Evolutionary conservation across 2,888 invertebrate species (phyloP).

Genomic region (Spisula subtruncata): DNA sequence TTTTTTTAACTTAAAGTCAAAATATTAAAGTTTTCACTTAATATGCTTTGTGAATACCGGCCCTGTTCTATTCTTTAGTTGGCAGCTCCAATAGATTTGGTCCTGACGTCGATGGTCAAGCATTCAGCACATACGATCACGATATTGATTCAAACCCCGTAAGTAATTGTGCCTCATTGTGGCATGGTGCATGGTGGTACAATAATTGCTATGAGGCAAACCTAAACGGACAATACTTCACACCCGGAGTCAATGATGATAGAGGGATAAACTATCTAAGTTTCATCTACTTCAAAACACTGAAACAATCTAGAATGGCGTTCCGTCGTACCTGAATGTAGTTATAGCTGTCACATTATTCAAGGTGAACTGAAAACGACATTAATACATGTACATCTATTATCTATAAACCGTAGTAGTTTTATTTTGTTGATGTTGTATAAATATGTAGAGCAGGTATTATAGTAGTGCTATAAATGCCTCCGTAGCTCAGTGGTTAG

Average conservation of each 20-base stretch:
- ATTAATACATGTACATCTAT: neutral
- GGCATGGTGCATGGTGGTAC: neutral
- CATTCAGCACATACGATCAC: neutral
- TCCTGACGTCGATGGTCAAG: neutral
- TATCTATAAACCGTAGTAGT: too few relatives aligned
- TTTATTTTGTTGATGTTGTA: too few relatives aligned
- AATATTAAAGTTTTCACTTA: too few relatives aligned
- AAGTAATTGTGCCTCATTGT: neutral
- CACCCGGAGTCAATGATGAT: neutral
- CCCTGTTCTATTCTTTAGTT: neutral
- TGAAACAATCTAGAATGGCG: neutral
- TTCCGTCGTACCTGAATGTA: neutral
- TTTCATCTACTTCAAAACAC: neutral
- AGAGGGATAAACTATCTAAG: neutral
- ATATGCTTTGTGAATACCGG: too few relatives aligned
- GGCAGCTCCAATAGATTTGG: neutral
- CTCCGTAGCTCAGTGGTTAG: too few relatives aligned
- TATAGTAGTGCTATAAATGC: too few relatives aligned
- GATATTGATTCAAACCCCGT: neutral
- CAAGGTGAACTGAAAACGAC: too few relatives aligned
- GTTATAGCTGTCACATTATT: neutral
- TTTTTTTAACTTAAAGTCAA: too few relatives aligned
- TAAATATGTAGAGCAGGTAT: too few relatives aligned
- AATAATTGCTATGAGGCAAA: neutral
- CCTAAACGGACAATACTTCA: neutral